Percentiles rank a stretch among this genome's conserved stretches.
phyloP scores from a whole-genome alignment of 1,140 invertebrate species.

The Grapholita molesta region DNA sequence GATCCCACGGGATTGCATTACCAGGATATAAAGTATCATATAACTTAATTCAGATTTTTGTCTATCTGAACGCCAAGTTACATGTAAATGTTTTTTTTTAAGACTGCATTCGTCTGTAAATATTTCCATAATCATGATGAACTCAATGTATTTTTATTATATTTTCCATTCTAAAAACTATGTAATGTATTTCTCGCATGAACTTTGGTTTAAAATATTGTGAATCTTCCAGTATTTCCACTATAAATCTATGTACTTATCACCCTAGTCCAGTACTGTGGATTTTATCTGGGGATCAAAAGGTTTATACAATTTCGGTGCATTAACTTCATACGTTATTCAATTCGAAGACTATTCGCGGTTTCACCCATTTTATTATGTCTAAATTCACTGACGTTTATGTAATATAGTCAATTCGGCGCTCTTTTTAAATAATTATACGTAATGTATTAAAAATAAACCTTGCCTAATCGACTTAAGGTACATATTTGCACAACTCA shows the following conservation, averaged over 20 bases:
- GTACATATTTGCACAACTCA: background rate
- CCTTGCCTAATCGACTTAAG: background rate
- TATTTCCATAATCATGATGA: no score
- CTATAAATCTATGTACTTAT: slow-evolving; percentile 31
- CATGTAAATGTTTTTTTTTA: no score
- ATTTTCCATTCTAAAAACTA: no score
- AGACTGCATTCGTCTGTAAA: no score
- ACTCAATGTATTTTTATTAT: no score
- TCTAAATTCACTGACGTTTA: slow-evolving; percentile 24
- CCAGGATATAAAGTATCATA: no score
- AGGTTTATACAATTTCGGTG: slow-evolving; percentile 61
- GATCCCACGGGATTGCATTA: no score
- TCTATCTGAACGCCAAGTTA: no score
- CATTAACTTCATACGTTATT: slow-evolving; percentile 55
- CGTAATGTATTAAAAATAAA: background rate
- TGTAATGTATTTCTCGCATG: no score
- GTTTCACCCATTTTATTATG: slow-evolving; percentile 47
- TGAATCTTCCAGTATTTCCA: slow-evolving; percentile 29
- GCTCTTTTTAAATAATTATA: no score
- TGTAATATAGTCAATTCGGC: background rate
- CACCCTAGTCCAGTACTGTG: slow-evolving; percentile 44
- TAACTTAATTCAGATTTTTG: no score
- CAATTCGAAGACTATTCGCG: slow-evolving; percentile 44
- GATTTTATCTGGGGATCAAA: slow-evolving; percentile 62
- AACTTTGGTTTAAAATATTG: no score